These are phyloP conservation scores for Cybosia mesomella DNA, from an alignment of 2,888 invertebrate genomes.

Conservation along the genomic window DNA sequence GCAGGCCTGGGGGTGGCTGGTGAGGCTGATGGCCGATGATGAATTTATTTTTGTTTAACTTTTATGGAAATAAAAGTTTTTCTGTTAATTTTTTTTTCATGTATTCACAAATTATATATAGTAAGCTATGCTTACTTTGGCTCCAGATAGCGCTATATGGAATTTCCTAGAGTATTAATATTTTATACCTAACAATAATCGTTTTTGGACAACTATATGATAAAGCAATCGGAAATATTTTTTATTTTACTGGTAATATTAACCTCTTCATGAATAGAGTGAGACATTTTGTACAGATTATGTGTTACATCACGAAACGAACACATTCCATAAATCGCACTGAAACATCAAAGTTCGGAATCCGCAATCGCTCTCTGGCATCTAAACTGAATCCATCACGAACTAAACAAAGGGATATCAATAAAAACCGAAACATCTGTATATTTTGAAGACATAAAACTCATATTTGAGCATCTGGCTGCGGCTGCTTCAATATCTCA, in stretches of 20 bases:
- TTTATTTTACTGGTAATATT: not conserved
- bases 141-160: too few relatives aligned
- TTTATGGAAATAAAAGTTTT: too few relatives aligned
- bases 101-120: too few relatives aligned
- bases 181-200: too few relatives aligned
- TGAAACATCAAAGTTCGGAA: constrained; percentile 31
- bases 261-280: not conserved
- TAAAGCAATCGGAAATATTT: too few relatives aligned
- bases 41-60: too few relatives aligned
- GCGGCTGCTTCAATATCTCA: constrained; percentile 69
- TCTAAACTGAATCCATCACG: constrained; percentile 39
- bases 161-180: too few relatives aligned
- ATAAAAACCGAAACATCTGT: constrained; percentile 47
- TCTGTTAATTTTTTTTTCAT: too few relatives aligned
- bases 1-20: too few relatives aligned
- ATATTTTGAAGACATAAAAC: constrained; percentile 68
- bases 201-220: too few relatives aligned
- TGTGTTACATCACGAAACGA: constrained; percentile 12
- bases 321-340: constrained; percentile 13
- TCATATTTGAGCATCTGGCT: constrained; percentile 76
- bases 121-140: too few relatives aligned
- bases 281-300: not conserved
- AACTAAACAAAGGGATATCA: constrained; percentile 35
- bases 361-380: constrained; percentile 14
- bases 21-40: too few relatives aligned